A percentile compares a stretch with the other conserved stretches of the same genome.
These are phyloP conservation scores for Hymenopus coronatus DNA, from an alignment of 2,888 invertebrate species.

Conservation along the genomic window DNA sequence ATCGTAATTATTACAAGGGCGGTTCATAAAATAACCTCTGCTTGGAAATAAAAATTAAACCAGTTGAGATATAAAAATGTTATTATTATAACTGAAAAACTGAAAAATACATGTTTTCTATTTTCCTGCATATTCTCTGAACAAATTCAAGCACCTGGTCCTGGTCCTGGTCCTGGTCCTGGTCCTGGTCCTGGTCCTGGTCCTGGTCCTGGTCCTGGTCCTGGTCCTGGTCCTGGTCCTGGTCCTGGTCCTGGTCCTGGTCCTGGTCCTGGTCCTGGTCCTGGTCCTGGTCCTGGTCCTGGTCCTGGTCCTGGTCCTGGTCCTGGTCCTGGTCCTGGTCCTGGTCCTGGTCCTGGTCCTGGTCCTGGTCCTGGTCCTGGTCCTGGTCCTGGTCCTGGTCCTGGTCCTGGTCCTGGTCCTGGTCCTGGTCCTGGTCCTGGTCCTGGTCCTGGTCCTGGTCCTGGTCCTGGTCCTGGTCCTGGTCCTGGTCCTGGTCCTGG, in stretches of 20 bases:
- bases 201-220: slow-evolving; percentile 7
- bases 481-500: slow-evolving; percentile 8
- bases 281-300: slow-evolving; percentile 8
- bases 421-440: slow-evolving; percentile 7
- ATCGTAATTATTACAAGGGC: too few relatives aligned
- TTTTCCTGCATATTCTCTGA: too few relatives aligned
- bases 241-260: slow-evolving; percentile 7
- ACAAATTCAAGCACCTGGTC: too few relatives aligned
- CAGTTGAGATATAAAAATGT: too few relatives aligned
- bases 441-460: slow-evolving; percentile 7
- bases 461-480: slow-evolving; percentile 8
- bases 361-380: slow-evolving; percentile 7
- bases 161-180: slow-evolving; percentile 4
- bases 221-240: slow-evolving; percentile 7
- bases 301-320: slow-evolving; percentile 4
- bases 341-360: slow-evolving; percentile 7
- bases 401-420: slow-evolving; percentile 8
- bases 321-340: slow-evolving; percentile 7
- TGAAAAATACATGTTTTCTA: too few relatives aligned
- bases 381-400: slow-evolving; percentile 8
- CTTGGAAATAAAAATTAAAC: too few relatives aligned
- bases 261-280: slow-evolving; percentile 5
- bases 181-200: not conserved
- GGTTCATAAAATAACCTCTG: too few relatives aligned
- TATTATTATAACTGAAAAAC: too few relatives aligned